A percentile compares a stretch with the other conserved stretches of the same genome.
phyloP scores from a whole-genome alignment of 92 coral and sea anemone species.

The Zoanthus sansibaricus region DNA sequence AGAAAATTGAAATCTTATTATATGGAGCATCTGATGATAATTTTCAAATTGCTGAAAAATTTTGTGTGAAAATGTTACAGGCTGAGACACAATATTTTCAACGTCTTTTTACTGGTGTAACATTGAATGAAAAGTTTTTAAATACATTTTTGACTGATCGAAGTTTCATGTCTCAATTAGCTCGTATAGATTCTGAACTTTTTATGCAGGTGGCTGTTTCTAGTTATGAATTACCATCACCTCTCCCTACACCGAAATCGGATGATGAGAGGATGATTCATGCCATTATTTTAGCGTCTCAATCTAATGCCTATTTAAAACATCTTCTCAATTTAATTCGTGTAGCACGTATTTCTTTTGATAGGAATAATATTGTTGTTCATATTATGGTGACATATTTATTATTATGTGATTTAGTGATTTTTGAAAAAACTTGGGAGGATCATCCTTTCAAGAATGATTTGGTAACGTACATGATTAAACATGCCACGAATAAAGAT shows the following conservation, averaged over 20 bases:
- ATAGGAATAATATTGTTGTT: too few relatives aligned
- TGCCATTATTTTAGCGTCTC: neutral
- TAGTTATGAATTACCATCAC: neutral
- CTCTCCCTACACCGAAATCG: neutral
- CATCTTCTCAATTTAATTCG: too few relatives aligned
- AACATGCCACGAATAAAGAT: too few relatives aligned
- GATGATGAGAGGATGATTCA: neutral
- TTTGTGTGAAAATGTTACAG: neutral
- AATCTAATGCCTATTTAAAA: neutral
- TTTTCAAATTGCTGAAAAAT: neutral
- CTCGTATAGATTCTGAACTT: neutral
- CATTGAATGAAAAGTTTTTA: neutral
- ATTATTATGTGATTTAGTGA: too few relatives aligned
- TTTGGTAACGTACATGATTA: too few relatives aligned
- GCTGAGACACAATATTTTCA: conserved; percentile 11
- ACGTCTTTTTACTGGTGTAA: neutral
- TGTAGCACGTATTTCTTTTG: too few relatives aligned
- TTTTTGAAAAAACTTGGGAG: too few relatives aligned
- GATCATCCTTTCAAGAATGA: too few relatives aligned
- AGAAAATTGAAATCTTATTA: neutral
- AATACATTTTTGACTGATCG: conserved; percentile 13
- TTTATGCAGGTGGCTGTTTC: neutral
- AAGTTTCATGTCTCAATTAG: neutral
- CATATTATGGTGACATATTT: too few relatives aligned
- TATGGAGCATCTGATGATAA: neutral